phyloP scores from a whole-genome alignment of 2,888 invertebrate genomes.

The Brenthis daphne region DNA sequence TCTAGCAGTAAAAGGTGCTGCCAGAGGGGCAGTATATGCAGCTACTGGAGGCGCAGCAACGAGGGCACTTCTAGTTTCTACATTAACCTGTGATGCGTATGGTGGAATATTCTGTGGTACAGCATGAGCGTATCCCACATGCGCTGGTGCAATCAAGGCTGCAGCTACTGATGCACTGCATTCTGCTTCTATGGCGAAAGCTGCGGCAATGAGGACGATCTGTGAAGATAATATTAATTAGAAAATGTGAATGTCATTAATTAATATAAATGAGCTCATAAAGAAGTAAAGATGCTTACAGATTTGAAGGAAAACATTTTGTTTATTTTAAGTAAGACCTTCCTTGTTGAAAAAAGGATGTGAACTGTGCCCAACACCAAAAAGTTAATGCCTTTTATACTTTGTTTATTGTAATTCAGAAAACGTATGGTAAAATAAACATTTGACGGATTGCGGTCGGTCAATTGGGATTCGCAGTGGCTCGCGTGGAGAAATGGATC shows the following conservation, averaged over 20 bases:
- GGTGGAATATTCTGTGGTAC: conserved; percentile 85
- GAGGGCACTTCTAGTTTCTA: conserved; percentile 72
- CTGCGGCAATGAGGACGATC: conserved; percentile 74
- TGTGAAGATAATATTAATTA: conserved; percentile 42
- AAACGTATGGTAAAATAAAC: conserved; percentile 66
- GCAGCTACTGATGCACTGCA: conserved; percentile 68
- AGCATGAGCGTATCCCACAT: conserved; percentile 81
- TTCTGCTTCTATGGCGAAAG: conserved; percentile 61
- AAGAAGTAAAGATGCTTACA: conserved; percentile 56
- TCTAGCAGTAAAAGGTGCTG: conserved; percentile 48
- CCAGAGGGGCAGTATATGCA: conserved; percentile 43
- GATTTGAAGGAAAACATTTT: conserved; percentile 79
- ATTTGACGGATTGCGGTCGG: conserved; percentile 70
- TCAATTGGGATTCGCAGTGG: conserved; percentile 75
- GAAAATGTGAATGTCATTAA: background rate
- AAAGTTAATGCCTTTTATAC: conserved; percentile 71
- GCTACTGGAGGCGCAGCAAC: conserved; percentile 56
- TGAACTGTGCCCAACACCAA: conserved; percentile 65
- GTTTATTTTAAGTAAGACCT: conserved; percentile 69
- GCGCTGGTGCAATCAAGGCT: conserved; percentile 78
- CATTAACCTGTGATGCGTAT: conserved; percentile 83
- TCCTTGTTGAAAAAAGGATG: conserved; percentile 72
- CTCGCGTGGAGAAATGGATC: conserved; percentile 76
- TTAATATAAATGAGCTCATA: background rate
- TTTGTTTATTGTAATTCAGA: conserved; percentile 71